phyloP scores from a whole-genome alignment of 2,797 vertebrate genomes.

The Lepilemur septentrionalis region DNA sequence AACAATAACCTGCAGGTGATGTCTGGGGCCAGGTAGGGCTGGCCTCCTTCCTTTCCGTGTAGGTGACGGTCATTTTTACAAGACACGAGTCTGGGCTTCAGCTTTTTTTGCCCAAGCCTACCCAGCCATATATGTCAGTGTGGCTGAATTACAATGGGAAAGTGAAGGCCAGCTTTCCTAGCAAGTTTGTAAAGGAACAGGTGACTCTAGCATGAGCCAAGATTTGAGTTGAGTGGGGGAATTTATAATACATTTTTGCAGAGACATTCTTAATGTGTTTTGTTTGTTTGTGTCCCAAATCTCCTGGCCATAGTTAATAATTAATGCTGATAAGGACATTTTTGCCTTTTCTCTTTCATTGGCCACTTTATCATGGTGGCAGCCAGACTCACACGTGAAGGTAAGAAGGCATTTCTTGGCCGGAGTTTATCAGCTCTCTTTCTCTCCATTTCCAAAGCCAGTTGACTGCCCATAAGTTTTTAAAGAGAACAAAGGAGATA shows the following conservation, averaged over 20 bases:
- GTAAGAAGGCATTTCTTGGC: slow-evolving; percentile 57
- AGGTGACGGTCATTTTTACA: background rate
- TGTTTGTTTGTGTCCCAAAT: background rate
- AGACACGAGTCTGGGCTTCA: background rate
- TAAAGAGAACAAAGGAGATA: background rate
- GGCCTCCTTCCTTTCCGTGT: rapidly evolving
- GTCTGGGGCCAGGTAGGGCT: background rate
- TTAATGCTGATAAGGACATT: background rate
- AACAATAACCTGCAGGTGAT: background rate
- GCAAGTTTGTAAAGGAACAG: background rate
- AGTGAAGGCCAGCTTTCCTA: background rate
- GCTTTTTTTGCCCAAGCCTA: background rate
- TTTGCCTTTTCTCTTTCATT: background rate
- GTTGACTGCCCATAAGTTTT: background rate
- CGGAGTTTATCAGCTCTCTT: slow-evolving; percentile 59
- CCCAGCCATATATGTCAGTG: background rate
- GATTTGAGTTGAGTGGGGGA: background rate
- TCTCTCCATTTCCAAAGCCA: slow-evolving; percentile 68
- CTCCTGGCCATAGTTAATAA: background rate
- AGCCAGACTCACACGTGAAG: background rate
- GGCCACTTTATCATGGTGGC: background rate
- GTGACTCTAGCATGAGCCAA: background rate
- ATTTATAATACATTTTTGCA: background rate
- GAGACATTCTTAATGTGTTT: background rate
- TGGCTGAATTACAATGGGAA: background rate